Evolutionary conservation across 2,888 invertebrate genomes (phyloP).

Genomic region (Machimus rusticus): DNA sequence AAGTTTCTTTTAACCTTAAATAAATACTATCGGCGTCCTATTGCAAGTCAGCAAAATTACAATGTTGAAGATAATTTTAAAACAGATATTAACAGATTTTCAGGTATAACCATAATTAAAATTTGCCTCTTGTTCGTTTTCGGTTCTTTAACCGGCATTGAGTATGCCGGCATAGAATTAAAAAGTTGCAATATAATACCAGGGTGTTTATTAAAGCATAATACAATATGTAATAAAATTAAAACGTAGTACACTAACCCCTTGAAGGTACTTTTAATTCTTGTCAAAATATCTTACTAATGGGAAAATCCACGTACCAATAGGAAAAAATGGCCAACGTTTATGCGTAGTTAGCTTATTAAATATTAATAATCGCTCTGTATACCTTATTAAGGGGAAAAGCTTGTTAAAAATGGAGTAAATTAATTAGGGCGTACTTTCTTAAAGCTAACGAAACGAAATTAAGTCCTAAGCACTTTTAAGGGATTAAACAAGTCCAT

Average conservation of each 20-base stretch:
- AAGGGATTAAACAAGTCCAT: neutral
- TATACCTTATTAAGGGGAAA: neutral
- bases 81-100: neutral
- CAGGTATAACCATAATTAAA: neutral
- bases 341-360: neutral
- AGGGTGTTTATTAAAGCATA: neutral
- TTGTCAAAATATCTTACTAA: neutral
- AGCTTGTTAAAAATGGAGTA: neutral
- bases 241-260: neutral
- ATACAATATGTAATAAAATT: neutral
- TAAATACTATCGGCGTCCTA: too few relatives aligned
- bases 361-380: neutral
- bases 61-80: neutral
- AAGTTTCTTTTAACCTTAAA: too few relatives aligned
- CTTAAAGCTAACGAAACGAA: neutral
- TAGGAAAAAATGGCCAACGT: neutral
- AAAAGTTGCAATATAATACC: neutral
- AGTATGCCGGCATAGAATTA: neutral
- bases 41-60: too few relatives aligned
- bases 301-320: neutral
- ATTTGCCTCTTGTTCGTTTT: neutral
- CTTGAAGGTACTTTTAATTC: neutral
- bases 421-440: neutral
- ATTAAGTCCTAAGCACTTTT: neutral
- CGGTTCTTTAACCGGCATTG: neutral